Base-by-base conservation (phyloP, 2,888 invertebrate genomes). In the Pammene aurita region DNA sequence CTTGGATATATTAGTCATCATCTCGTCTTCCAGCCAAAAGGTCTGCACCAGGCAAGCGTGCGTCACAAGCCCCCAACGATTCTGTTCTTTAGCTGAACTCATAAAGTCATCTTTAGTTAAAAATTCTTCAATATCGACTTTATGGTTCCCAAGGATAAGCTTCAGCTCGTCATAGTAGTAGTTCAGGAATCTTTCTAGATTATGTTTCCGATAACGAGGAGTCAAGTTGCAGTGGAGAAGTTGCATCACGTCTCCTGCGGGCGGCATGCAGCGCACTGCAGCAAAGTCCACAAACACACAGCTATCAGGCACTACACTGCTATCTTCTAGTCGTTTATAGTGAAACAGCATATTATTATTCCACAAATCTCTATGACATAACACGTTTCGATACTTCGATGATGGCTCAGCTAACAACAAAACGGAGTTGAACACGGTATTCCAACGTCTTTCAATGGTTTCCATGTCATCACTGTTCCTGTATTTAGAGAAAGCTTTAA, bases 221-320 rank as follows among this genome's bases (percentile, higher is more conserved):
- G 93, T 87, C 44, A 94, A 83, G 76, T 94, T 94, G 61, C 94
- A 88, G 76, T 93, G 93, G 1, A 95, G 81, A 26, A 94, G 84
- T 34, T 93, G 81, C 80, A 94, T 90, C 0, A 95, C 85, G 75
- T 96, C 96, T 56, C 95, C 91, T 18, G 94, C 93, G 0, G 95
- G 94, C 0, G 96, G 95, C n/a, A 94, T 94, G 78, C 95, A 96
- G 35, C 94, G 90, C 0, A 93, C 87, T 60, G 95, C 88, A 84
- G 96, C 96, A 77, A 94, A 96, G 82, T 96, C 96, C 2, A 96
- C 94, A 10, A 96, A 79, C 46, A 94, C 79, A 74, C 95, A 95
- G 38, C 94, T 92, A 2, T 94, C 86, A 0, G 94, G 93, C 44
- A 78, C 79, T 0, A 85, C 74, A 0, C 80, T 72, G 16, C 84